A percentile compares a stretch with the other conserved stretches of the same genome.
Evolutionary conservation across 2,113 vertebrate genomes (phyloP).

Genomic region (Elaphurus davidianus): DNA sequence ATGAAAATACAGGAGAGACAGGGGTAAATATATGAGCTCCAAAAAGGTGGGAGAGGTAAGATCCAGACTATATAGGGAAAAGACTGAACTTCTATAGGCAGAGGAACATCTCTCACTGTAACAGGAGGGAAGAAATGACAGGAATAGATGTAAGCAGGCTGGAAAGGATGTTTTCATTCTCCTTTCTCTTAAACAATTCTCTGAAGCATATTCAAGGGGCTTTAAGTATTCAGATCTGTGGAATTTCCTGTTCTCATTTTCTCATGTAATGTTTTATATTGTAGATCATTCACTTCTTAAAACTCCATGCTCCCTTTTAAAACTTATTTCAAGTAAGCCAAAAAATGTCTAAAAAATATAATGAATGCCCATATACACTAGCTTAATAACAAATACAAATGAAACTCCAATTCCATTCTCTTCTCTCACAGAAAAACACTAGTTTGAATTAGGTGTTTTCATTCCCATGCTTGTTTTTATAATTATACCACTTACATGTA

Average conservation of each 20-base stretch:
- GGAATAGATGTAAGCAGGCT: not conserved
- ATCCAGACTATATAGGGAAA: not conserved
- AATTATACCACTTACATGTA: not conserved
- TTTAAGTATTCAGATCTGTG: not conserved
- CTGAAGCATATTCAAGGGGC: not conserved
- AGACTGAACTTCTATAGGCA: not conserved
- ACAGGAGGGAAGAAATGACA: not conserved
- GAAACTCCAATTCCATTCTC: not conserved
- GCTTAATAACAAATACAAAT: not conserved
- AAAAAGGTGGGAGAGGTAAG: not conserved
- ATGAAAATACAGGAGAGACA: not conserved
- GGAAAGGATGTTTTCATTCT: not conserved
- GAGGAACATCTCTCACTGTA: not conserved
- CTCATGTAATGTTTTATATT: not conserved
- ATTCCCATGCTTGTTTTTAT: not conserved
- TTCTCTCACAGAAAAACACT: not conserved
- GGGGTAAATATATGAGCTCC: not conserved
- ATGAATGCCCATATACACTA: not conserved
- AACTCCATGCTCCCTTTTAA: not conserved
- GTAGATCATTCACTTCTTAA: not conserved
- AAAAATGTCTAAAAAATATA: not conserved
- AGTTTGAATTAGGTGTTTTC: not conserved
- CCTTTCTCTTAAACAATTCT: not conserved
- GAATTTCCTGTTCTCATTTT: slow-evolving; percentile 25
- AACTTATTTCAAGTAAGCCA: not conserved